Base-by-base conservation (phyloP, 2,797 vertebrate species). In the Pogoniulus pusillus region DNA sequence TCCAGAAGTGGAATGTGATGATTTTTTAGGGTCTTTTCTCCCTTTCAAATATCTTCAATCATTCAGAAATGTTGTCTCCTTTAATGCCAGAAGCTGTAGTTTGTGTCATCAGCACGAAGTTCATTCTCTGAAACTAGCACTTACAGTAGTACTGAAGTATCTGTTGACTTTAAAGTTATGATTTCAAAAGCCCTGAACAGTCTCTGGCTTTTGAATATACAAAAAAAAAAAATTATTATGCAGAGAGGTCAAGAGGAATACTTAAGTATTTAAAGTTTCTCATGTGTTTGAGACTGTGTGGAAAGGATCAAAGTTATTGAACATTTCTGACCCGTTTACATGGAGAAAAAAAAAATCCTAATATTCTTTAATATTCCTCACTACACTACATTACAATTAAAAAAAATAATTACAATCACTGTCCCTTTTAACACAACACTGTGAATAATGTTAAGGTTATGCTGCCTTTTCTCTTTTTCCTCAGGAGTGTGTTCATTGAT, bases 401-500 rank as follows among this genome's bases (percentile, higher is more conserved):
- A 77, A 87, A 69, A 9, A 74, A 22, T 57, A 2, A 12, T 49
- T 66, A 55, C 35, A 66, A 91, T 73, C 43, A 43, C 4, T 39
- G 32, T 20, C 27, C 17, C 51, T 85, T 86, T 75, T 62, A 80
- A 71, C 43, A 81, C 91, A 82, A 55, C 70, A 80, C 43, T 47
- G 64, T 93, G 86, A 93, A 79, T 84, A 93, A 73, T 66, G 43
- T 78, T 73, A 92, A 81, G 34, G 63, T 91, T 92, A 91, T 63
- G 78, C 63, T 93, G 62, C 34, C 19, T 73, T 41, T 39, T 59
- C 78, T 87, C 32, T 59, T 87, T 78, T 53, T 32, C 79, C 93
- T 95, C 95, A 77, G 92, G 94, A 96, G 97, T 97, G 68, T 88
- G 35, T 93, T 93, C 96, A 96, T 96, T 97, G 96, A 98, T 95